Percentiles rank a stretch among this genome's conserved stretches.
These are phyloP conservation scores for Toxostoma redivivum DNA, from an alignment of 2,113 vertebrate species.

Conservation along the genomic window DNA sequence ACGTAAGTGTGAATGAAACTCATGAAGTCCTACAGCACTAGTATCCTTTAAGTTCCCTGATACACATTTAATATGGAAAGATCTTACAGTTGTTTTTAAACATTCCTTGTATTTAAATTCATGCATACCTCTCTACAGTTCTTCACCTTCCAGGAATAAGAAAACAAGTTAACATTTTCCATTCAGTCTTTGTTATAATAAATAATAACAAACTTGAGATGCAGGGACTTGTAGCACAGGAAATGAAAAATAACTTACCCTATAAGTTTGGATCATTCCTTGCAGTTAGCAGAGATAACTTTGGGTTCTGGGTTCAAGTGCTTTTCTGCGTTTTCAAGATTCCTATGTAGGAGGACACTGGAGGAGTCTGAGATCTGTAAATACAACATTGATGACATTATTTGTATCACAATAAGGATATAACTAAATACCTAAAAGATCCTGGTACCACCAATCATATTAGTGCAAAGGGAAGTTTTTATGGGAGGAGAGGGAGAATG, in stretches of 20 bases:
- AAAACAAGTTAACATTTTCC: not conserved
- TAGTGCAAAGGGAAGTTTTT: not conserved
- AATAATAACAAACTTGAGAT: not conserved
- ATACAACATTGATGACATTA: not conserved
- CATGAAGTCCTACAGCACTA: not conserved
- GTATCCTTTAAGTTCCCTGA: not conserved
- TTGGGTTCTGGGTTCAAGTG: not conserved
- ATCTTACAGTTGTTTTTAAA: not conserved
- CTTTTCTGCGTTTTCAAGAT: not conserved
- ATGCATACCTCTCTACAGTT: not conserved
- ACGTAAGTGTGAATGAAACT: not conserved
- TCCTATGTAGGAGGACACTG: not conserved
- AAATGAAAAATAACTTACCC: not conserved
- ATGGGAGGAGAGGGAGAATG: accelerated
- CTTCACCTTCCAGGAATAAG: not conserved
- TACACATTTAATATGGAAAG: not conserved
- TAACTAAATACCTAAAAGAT: not conserved
- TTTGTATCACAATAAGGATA: not conserved
- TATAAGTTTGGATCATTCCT: not conserved
- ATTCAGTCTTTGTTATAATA: not conserved
- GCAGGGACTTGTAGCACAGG: not conserved
- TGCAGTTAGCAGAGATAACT: not conserved
- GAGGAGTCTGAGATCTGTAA: not conserved
- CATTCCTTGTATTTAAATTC: not conserved
- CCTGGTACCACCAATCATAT: not conserved